Conservation (phyloP, 2,797 vertebrate genomes). For the Lagorchestes hirsutus region DNA sequence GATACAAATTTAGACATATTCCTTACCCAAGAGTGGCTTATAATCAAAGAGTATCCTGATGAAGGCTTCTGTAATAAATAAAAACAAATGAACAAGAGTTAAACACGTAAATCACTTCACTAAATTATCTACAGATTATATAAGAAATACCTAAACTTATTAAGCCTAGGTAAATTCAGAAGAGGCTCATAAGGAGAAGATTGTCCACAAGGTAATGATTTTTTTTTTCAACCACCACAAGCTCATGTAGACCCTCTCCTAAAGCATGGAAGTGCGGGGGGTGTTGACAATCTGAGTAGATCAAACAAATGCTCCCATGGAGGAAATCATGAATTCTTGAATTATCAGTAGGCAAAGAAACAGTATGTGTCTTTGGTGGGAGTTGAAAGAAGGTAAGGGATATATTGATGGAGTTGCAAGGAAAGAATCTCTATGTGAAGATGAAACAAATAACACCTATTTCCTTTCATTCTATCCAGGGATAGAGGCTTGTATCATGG, state of each 20-base stretch:
- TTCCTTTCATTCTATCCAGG: conserved; percentile 6
- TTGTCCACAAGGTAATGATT: not conserved
- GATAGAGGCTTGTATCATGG: not conserved
- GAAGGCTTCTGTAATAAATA: not conserved
- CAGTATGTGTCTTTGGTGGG: not conserved
- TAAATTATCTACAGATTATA: not conserved
- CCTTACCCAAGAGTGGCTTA: not conserved
- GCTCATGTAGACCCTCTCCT: not conserved
- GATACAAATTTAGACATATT: too few relatives aligned
- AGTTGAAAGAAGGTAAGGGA: not conserved
- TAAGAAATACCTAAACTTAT: not conserved
- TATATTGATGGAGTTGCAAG: not conserved
- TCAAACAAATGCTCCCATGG: not conserved
- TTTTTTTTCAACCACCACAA: not conserved
- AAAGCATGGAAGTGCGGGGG: not conserved
- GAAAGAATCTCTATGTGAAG: not conserved
- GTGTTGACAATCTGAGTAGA: not conserved
- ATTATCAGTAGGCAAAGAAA: not conserved
- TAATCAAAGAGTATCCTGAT: not conserved
- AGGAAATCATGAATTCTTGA: not conserved
- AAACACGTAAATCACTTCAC: not conserved
- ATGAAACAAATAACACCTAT: not conserved
- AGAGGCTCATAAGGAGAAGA: not conserved
- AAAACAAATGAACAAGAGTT: not conserved
- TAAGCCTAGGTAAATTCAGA: not conserved